Evolutionary conservation across 2,888 invertebrate species (phyloP), one percentile per base, ranked within the genome.

Genomic region (Ctena decussata): DNA sequence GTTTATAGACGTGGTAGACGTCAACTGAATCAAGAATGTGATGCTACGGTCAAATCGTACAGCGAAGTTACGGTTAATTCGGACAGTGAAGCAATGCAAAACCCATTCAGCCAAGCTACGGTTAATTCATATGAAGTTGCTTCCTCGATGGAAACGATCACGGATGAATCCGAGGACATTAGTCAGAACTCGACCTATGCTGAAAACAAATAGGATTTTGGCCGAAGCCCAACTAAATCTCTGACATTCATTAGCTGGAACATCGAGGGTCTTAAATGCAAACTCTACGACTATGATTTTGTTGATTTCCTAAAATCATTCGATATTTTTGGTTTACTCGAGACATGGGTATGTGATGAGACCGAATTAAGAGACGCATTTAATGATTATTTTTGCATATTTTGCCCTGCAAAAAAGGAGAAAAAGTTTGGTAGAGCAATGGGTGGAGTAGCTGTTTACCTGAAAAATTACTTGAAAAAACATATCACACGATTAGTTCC

Each of bases 381-480:
- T 53, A 53, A 53, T 53, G 53, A 24, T n/a, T 53, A 53, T 53
- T 53, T 53, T 53, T 53, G 21, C 18, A 53, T 53, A 21, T 53
- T 53, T 53, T 53, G 53, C 53, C 53, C 53, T 8, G 53, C 53
- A 5, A 53, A 21, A 53, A 53, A 53, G n/a, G 53, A 21, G 5
- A 53, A 24, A 18, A 53, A 53, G 24, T 53, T 53, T 71, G 71
- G 71, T 18, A 35, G 71, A 71, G 37, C 71, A 3, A 71, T 71
- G 35, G 71, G 71, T 24, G 71, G 71, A 15, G 71, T 71, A 39
- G 32, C 39, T 24, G 71, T 71, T 3, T 37, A 37, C 8, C 18
- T 37, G 5, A 71, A 71, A 71, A 53, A 53, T 21, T 15, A 53
- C 12, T 15, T 15, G 21, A 53, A 53, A 53, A 53, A 18, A 53